Conservation (phyloP, 1,140 invertebrate species). For the Charaxes varanes region DNA sequence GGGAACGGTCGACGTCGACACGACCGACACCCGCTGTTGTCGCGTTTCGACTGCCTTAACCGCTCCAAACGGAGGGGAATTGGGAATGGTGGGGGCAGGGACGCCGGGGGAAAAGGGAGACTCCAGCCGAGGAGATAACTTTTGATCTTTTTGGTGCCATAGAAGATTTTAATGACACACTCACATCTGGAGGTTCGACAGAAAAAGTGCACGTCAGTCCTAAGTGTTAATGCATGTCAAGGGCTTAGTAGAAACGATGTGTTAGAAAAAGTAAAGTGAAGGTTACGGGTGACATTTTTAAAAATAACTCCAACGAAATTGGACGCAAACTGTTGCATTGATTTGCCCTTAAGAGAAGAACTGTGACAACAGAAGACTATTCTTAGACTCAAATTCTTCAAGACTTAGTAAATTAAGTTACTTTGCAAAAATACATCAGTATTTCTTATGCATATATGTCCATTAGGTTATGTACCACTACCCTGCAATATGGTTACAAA, state of each 20-base stretch:
- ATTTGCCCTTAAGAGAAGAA: constrained; percentile 12
- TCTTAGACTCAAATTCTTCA: too few species aligned
- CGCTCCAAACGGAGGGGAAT: constrained; percentile 42
- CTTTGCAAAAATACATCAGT: too few species aligned
- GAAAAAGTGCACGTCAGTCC: constrained; percentile 57
- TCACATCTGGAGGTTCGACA: constrained; percentile 57
- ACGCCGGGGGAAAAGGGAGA: constrained; percentile 33
- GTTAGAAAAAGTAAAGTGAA: constrained; percentile 53
- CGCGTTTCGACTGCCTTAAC: constrained; percentile 51
- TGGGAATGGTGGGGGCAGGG: constrained; percentile 43
- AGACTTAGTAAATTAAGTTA: too few species aligned
- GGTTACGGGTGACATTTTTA: constrained; percentile 67
- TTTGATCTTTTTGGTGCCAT: constrained; percentile 69
- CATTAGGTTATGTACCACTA: too few species aligned
- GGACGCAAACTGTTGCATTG: constrained; percentile 30
- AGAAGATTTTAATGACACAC: constrained; percentile 71
- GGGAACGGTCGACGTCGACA: constrained; percentile 15
- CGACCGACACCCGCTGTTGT: constrained; percentile 32
- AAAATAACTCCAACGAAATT: constrained; percentile 45
- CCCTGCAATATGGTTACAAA: too few species aligned
- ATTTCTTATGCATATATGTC: too few species aligned
- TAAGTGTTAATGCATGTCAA: constrained; percentile 73
- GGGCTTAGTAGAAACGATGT: constrained; percentile 61
- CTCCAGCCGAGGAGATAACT: constrained; percentile 64
- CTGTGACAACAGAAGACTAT: not conserved